These are phyloP conservation scores for Cichlasoma orientale DNA, from an alignment of 2,797 vertebrate species.

Conservation along the genomic window DNA sequence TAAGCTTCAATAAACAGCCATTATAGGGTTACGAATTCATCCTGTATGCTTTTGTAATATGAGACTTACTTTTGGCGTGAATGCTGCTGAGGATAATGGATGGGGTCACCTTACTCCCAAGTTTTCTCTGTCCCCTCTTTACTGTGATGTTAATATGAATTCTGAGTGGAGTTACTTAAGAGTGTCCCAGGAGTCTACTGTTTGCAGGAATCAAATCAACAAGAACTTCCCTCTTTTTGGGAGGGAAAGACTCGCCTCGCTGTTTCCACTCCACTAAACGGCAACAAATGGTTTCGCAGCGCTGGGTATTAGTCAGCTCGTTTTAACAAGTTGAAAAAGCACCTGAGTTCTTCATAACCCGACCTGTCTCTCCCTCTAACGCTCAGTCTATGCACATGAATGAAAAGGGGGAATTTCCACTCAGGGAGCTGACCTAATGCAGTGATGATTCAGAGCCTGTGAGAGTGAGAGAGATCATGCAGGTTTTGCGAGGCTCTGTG, in stretches of 20 bases:
- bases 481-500: slow-evolving; percentile 8
- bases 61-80: slow-evolving; percentile 34
- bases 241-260: no score
- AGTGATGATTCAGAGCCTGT: slow-evolving; percentile 22
- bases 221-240: slow-evolving; percentile 17
- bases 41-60: slow-evolving; percentile 13
- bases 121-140: background rate
- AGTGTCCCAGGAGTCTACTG: slow-evolving; percentile 19
- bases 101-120: background rate
- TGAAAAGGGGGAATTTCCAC: slow-evolving; percentile 42
- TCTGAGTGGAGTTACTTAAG: slow-evolving; percentile 47
- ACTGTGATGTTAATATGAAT: background rate
- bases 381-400: slow-evolving; percentile 27
- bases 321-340: slow-evolving; percentile 37
- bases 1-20: background rate
- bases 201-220: slow-evolving; percentile 30
- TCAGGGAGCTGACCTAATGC: slow-evolving; percentile 30
- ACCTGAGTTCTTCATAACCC: slow-evolving; percentile 19
- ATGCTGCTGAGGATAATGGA: slow-evolving; percentile 15
- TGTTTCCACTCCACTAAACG: slow-evolving; percentile 11
- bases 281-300: slow-evolving; percentile 6
- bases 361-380: background rate
- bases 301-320: slow-evolving; percentile 1
- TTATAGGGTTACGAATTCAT: background rate
- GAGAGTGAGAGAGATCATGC: background rate